phyloP scores from a whole-genome alignment of 2,113 vertebrate species.

The Myocastor coypus region DNA sequence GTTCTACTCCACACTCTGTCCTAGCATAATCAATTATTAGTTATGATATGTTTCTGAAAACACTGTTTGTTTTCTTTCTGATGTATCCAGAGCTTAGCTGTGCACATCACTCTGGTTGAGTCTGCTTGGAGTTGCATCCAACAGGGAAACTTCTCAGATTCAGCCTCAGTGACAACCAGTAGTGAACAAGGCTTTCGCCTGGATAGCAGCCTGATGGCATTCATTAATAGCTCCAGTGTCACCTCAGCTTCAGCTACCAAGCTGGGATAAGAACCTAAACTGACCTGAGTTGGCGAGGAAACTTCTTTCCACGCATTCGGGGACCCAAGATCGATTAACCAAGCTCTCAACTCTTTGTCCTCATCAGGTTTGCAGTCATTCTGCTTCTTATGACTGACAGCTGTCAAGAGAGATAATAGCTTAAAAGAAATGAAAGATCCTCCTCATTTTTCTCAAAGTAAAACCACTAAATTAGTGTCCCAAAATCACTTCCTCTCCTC shows the following conservation, averaged over 20 bases:
- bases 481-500: not conserved
- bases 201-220: not conserved
- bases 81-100: not conserved
- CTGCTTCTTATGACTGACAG: conserved; percentile 33
- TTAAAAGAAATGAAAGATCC: not conserved
- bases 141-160: not conserved
- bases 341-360: conserved; percentile 6
- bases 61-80: not conserved
- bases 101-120: not conserved
- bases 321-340: conserved; percentile 13
- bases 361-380: conserved; percentile 13
- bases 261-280: not conserved
- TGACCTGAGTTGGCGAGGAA: not conserved
- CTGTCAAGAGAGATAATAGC: conserved; percentile 1
- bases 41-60: not conserved
- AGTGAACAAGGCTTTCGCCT: not conserved
- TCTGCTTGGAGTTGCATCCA: not conserved
- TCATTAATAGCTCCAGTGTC: not conserved
- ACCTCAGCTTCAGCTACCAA: not conserved
- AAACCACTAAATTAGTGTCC: not conserved
- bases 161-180: not conserved
- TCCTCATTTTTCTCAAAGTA: not conserved
- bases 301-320: not conserved
- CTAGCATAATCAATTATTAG: not conserved
- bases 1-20: not conserved